These are phyloP conservation scores for Caenorhabditis latens DNA, from an alignment of 1,140 invertebrate species.

Conservation along the genomic window DNA sequence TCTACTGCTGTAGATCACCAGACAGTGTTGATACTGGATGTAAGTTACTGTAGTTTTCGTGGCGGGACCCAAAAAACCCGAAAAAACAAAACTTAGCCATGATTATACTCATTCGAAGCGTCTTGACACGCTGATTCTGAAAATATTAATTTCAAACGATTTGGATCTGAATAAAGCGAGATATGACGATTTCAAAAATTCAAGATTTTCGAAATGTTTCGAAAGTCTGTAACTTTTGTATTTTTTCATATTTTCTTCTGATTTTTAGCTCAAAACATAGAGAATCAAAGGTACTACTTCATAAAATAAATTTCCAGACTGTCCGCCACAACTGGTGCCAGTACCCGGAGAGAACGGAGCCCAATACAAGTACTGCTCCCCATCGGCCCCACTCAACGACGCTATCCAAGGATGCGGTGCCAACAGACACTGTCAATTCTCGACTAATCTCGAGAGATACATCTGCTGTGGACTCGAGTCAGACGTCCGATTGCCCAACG, in stretches of 20 bases:
- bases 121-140: too few species aligned
- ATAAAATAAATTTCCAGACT: conserved; percentile 65
- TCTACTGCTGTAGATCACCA: conserved; percentile 77
- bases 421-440: conserved; percentile 76
- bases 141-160: too few species aligned
- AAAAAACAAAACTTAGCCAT: too few species aligned
- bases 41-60: conserved; percentile 46
- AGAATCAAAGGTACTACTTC: background rate
- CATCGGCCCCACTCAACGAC: conserved; percentile 77
- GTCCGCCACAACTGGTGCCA: conserved; percentile 75
- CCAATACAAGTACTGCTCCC: conserved; percentile 75
- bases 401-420: conserved; percentile 76
- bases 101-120: too few species aligned
- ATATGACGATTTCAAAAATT: too few species aligned
- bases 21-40: conserved; percentile 76
- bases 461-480: conserved; percentile 77
- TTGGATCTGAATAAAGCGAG: background rate
- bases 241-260: too few species aligned
- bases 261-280: background rate
- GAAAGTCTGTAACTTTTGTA: too few species aligned
- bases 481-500: conserved; percentile 76
- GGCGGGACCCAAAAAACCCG: too few species aligned
- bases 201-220: too few species aligned
- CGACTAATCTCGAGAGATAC: conserved; percentile 74
- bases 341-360: conserved; percentile 75